A percentile compares a stretch with the other conserved stretches of the same genome.
These are phyloP conservation scores for Pentalonia nigronervosa DNA, from an alignment of 1,140 invertebrate genomes.

Conservation along the genomic window DNA sequence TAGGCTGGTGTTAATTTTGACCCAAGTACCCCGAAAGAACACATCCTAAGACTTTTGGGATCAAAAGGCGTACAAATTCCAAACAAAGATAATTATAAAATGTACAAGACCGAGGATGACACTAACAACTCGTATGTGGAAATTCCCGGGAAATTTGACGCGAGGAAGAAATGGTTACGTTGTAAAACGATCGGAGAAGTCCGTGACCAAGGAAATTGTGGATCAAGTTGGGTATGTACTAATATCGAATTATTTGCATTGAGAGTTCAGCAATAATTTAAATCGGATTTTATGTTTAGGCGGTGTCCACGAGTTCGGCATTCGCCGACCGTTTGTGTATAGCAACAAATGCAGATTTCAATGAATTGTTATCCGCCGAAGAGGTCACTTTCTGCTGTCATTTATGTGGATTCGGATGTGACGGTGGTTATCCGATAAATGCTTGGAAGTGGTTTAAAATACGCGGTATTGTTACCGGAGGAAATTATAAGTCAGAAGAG, in stretches of 20 bases:
- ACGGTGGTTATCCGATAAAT: constrained; percentile 69
- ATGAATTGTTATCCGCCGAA: constrained; percentile 70
- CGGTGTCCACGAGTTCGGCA: constrained; percentile 62
- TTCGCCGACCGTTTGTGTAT: constrained; percentile 78
- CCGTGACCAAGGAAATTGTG: constrained; percentile 77
- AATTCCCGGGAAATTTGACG: constrained; percentile 80
- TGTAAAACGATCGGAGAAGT: constrained; percentile 82
- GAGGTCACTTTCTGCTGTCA: constrained; percentile 72
- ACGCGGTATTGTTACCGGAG: constrained; percentile 70
- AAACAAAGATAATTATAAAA: neutral
- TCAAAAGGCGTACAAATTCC: neutral
- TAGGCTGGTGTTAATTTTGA: constrained; percentile 11
- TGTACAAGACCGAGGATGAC: neutral
- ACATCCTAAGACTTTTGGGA: neutral
- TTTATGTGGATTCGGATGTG: constrained; percentile 72
- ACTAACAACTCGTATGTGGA: neutral
- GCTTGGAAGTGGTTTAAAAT: constrained; percentile 71
- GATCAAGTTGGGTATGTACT: constrained; percentile 62
- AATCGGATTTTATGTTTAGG: constrained; percentile 62
- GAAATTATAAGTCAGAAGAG: constrained; percentile 68
- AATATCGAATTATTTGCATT: neutral
- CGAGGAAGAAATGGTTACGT: constrained; percentile 79
- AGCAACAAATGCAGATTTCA: constrained; percentile 67
- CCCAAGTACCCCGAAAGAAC: neutral
- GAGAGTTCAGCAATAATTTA: constrained; percentile 61